Evolutionary conservation across 2,797 vertebrate species (phyloP), one percentile per base, ranked within the genome.

Genomic region (Paguma larvata): DNA sequence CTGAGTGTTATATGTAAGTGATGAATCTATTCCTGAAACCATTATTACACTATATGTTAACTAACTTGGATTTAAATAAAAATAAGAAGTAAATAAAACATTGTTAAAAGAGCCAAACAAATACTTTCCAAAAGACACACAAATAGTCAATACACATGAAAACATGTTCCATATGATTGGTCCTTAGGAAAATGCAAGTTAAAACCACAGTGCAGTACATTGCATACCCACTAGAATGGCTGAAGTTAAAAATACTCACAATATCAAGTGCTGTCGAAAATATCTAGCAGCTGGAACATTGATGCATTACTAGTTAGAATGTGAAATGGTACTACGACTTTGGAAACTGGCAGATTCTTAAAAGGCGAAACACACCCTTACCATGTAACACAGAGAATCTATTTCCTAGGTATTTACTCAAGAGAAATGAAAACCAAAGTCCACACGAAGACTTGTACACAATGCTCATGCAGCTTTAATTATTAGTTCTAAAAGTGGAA

Each of bases 221-320:
- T 46, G 65, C 15, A 46, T 30, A 44, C 12, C 21, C 18, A 53
- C 11, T 48, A 63, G 34, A 46, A 46, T n/a, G 34, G 41, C 32
- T 84, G 34, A 77, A 23, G 68, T 91, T 77, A 56, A 89, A 93
- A 79, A 85, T 63, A 62, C 23, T 78, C 75, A 75, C 21, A 85
- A 6, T 75, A 65, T 38, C 16, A 80, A 62, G 15, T 65, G 38
- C 56, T 93, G 10, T 27, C 19, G 21, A 83, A 19, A 75, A 65
- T 38, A 8, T n/a, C 23, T 67, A 48, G 16, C 25, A 38, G 14
- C 23, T 68, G 15, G 10, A 80, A 82, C 27, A 34, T 18, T 93
- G 25, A 72, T 56, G 4, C 5, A 48, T 84, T 63, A 16, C 5
- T 59, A 10, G 19, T 84, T 72, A 11, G 30, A 79, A 62, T n/a